Conservation (phyloP, 2,797 vertebrate species). For the Malacoraja senta region DNA sequence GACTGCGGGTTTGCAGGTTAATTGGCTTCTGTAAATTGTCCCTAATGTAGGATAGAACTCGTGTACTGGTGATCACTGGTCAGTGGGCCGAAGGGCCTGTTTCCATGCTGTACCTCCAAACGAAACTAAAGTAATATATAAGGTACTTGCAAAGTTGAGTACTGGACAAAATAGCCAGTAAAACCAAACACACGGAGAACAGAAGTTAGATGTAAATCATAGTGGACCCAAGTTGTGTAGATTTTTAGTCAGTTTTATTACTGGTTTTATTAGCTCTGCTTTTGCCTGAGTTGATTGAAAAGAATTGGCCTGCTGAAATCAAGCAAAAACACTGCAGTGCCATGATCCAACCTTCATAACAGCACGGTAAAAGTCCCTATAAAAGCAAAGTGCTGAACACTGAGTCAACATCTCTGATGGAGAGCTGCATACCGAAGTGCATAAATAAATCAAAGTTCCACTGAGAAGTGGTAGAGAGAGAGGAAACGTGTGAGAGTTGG, state of each 20-base stretch:
- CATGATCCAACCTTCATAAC: background rate
- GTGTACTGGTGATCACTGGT: too few species aligned
- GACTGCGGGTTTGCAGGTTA: too few species aligned
- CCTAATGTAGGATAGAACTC: too few species aligned
- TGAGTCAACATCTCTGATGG: background rate
- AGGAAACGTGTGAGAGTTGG: background rate
- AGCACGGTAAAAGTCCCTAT: background rate
- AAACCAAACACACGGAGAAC: background rate
- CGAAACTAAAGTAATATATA: too few species aligned
- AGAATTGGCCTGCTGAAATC: background rate
- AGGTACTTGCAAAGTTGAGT: background rate
- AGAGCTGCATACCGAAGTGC: background rate
- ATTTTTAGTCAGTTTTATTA: background rate
- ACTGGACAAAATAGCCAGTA: background rate
- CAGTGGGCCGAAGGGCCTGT: background rate
- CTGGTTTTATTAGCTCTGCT: background rate
- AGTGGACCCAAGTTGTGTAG: background rate
- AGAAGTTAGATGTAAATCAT: background rate
- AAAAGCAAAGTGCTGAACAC: background rate
- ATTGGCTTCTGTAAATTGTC: too few species aligned
- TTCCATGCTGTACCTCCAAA: background rate
- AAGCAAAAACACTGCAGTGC: background rate
- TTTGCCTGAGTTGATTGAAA: background rate
- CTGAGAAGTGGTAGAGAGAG: background rate
- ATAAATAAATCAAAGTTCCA: slow-evolving; percentile 16